A percentile compares a stretch with the other conserved stretches of the same genome.
These are phyloP conservation scores for Drosophila yooni DNA, from an alignment of 2,888 invertebrate species.

Conservation along the genomic window DNA sequence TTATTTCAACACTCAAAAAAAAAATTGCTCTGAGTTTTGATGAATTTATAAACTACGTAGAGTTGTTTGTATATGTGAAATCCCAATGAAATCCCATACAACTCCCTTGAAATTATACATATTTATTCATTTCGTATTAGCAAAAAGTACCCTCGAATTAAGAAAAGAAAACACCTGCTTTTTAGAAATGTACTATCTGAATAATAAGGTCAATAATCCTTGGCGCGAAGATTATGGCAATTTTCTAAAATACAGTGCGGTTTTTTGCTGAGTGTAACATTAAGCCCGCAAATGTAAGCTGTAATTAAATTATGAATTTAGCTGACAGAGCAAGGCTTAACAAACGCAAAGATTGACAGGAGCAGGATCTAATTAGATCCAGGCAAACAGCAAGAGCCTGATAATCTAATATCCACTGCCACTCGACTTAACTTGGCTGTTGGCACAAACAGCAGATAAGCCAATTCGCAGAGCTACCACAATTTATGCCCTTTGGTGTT, in stretches of 20 bases:
- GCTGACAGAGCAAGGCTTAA: neutral
- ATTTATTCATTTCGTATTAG: neutral
- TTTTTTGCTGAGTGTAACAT: neutral
- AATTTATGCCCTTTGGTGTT: conserved; percentile 57
- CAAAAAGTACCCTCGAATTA: neutral
- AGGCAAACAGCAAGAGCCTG: neutral
- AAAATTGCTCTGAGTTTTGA: neutral
- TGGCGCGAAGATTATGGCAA: neutral
- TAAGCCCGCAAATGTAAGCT: neutral
- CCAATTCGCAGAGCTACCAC: conserved; percentile 6
- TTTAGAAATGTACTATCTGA: neutral
- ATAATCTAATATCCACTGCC: conserved; percentile 7
- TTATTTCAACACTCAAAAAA: neutral
- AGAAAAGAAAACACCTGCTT: neutral
- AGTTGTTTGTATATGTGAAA: neutral
- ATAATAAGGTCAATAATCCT: neutral
- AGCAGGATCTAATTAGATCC: neutral
- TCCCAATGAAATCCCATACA: neutral
- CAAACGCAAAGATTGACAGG: neutral
- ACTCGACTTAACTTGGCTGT: neutral
- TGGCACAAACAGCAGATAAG: neutral
- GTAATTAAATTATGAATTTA: neutral
- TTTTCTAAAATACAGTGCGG: neutral
- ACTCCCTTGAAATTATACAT: neutral
- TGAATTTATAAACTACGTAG: neutral